These are phyloP conservation scores for Drosophila murphyi DNA, from an alignment of 1,140 invertebrate genomes.

Conservation along the genomic window DNA sequence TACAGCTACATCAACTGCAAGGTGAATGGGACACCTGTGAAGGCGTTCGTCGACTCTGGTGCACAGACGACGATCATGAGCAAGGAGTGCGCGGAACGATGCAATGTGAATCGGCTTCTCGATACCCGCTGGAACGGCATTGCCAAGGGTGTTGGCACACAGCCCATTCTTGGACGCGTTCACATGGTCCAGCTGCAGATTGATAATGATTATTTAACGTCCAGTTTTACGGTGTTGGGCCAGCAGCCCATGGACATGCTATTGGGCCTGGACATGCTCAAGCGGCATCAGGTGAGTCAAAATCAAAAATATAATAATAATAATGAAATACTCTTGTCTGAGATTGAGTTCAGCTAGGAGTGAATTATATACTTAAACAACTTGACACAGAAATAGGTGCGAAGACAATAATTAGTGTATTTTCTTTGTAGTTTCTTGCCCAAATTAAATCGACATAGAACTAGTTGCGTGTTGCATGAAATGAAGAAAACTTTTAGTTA, in stretches of 20 bases:
- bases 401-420: too few relatives aligned
- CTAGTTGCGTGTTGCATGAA: too few relatives aligned
- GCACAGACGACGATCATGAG: conserved; percentile 98
- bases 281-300: conserved; percentile 92
- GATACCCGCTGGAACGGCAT: conserved; percentile 97
- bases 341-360: too few relatives aligned
- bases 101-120: conserved; percentile 97
- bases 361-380: too few relatives aligned
- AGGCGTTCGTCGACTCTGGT: conserved; percentile 99
- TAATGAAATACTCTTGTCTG: too few relatives aligned
- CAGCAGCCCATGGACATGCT: conserved; percentile 99
- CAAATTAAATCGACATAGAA: too few relatives aligned
- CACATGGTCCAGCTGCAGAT: conserved; percentile 99
- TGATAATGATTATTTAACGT: conserved; percentile 95
- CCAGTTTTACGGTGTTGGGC: conserved; percentile 98
- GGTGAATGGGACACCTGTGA: conserved; percentile 97
- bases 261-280: conserved; percentile 98
- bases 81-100: conserved; percentile 95
- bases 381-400: too few relatives aligned
- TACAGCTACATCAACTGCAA: conserved; percentile 93
- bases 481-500: too few relatives aligned
- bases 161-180: conserved; percentile 97
- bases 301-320: background rate
- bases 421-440: too few relatives aligned
- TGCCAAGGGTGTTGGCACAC: conserved; percentile 98